phyloP scores from a whole-genome alignment of 1,140 invertebrate species.

The Phymorhynchus buccinoides region DNA sequence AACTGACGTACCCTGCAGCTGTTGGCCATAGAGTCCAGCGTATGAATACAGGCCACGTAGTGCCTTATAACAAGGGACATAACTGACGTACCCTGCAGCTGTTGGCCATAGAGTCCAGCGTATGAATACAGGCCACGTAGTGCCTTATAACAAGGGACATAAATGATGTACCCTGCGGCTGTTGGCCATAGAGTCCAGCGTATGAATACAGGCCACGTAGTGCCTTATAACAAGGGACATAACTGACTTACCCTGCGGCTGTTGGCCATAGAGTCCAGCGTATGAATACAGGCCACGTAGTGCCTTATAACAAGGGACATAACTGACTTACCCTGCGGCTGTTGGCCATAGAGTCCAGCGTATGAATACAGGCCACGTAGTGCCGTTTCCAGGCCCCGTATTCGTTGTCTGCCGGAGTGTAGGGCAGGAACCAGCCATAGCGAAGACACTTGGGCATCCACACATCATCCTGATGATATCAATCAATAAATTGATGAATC shows the following conservation, averaged over 20 bases:
- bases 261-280: slow-evolving; percentile 53
- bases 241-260: slow-evolving; percentile 34
- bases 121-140: too few species aligned
- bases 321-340: slow-evolving; percentile 34
- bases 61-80: background rate
- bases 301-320: slow-evolving; percentile 28
- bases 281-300: slow-evolving; percentile 66
- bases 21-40: too few species aligned
- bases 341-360: slow-evolving; percentile 53
- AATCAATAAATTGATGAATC: too few species aligned
- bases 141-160: background rate
- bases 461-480: slow-evolving; percentile 69
- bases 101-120: slow-evolving; percentile 53
- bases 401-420: slow-evolving; percentile 68
- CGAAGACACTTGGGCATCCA: slow-evolving; percentile 72
- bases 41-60: too few species aligned
- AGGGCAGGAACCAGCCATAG: slow-evolving; percentile 70
- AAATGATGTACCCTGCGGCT: slow-evolving; percentile 32
- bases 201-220: slow-evolving; percentile 66
- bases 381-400: slow-evolving; percentile 71
- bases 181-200: slow-evolving; percentile 53
- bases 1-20: too few species aligned
- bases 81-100: slow-evolving; percentile 30
- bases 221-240: slow-evolving; percentile 28
- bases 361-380: slow-evolving; percentile 66